Base-by-base conservation (phyloP, 2,113 vertebrate species). In the Oriolus oriolus region DNA sequence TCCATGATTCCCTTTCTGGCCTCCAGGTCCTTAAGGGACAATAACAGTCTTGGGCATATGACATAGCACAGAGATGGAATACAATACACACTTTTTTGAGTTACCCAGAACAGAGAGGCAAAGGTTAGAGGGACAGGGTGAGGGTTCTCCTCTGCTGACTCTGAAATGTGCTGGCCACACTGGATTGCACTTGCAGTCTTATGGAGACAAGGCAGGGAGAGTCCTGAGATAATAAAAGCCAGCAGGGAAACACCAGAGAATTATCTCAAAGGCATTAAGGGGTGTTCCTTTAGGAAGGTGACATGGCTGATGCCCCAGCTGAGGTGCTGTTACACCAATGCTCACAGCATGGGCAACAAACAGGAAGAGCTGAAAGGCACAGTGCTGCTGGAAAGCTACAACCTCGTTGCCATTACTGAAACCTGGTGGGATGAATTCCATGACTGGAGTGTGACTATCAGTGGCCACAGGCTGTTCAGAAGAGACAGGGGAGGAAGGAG, bases 121-220 rank as follows among this genome's bases (percentile, higher is more conserved):
- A n/a, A 7, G 24, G 6, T 28, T 64, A 53, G 30, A 42, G 13
- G 24, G 10, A 42, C 37, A 64, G 24, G 30, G 24, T 13, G 16
- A 35, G 14, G 2, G 19, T 17, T 52, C 24, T 42, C 14, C 53
- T n/a, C 60, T 78, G 30, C 47, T 42, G 31, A 27, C 23, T 42
- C 59, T 20, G 12, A 53, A 64, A n/a, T 28, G 23, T 64, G 8
- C 75, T 78, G 59, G 30, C 45, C 37, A 28, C 49, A 23, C 19
- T 23, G 49, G 19, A 42, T 4, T 7, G 6, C 24, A 44, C 9
- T 44, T 42, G 37, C n/a, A 41, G 31, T 20, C 12, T 14, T 60
- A 30, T 3, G 12, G 35, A 50, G 24, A 30, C 0, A 0, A 70
- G 10, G 15, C 31, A 42, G 23, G 12, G 24, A 35, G 35, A 31